phyloP scores from a whole-genome alignment of 2,888 invertebrate species.

The Melanostoma scalare region DNA sequence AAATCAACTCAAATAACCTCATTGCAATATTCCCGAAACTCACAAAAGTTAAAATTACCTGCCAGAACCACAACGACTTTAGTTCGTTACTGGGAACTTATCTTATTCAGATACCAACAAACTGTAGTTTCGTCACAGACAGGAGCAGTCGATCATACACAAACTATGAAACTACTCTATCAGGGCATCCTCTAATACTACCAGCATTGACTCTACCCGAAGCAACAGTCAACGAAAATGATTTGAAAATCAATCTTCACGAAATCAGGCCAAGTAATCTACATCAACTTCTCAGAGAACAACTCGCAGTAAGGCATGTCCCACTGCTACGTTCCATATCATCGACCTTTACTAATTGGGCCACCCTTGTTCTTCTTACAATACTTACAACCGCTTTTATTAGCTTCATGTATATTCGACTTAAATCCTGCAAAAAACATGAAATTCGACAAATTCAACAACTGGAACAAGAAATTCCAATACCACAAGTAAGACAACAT shows the following conservation, averaged over 20 bases:
- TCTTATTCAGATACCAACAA: background rate
- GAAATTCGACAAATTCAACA: too few species aligned
- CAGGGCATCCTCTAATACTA: background rate
- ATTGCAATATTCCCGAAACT: background rate
- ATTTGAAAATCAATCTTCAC: background rate
- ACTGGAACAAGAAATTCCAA: too few species aligned
- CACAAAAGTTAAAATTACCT: background rate
- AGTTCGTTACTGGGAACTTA: background rate
- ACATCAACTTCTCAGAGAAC: background rate
- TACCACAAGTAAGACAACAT: too few species aligned
- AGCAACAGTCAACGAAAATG: background rate
- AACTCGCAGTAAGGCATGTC: background rate
- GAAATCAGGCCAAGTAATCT: background rate
- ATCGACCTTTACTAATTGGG: background rate
- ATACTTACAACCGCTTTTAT: too few species aligned
- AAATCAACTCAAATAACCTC: background rate
- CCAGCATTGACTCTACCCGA: background rate
- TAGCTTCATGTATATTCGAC: too few species aligned
- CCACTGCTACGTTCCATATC: background rate
- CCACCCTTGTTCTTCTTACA: too few species aligned
- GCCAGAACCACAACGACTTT: too few species aligned
- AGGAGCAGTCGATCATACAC: background rate
- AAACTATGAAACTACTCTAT: background rate
- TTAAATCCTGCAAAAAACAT: too few species aligned
- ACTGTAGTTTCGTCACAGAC: background rate